Conservation (phyloP, 53 echinoderm and acorn worm species). For the Antedon mediterranea region DNA sequence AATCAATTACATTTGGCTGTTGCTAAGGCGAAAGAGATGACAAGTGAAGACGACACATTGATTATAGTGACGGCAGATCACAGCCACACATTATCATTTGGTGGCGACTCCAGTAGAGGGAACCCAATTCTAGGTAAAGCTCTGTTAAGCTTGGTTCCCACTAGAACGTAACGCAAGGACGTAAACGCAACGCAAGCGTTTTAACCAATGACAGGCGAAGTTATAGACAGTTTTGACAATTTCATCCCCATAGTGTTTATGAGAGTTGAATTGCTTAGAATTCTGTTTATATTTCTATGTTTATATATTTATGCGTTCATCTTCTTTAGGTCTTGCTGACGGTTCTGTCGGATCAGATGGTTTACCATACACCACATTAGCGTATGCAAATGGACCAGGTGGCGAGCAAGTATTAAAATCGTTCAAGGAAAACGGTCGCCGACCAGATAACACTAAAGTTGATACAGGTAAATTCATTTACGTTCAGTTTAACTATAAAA, state of each 20-base stretch:
- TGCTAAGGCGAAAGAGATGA: constrained; percentile 32
- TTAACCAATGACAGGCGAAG: too few species aligned
- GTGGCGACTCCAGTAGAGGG: constrained; percentile 29
- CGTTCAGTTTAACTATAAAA: background rate
- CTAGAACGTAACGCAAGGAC: too few species aligned
- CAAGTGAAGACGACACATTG: constrained; percentile 29
- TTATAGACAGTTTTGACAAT: too few species aligned
- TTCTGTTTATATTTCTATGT: too few species aligned
- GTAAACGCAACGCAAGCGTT: too few species aligned
- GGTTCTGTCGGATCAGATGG: background rate
- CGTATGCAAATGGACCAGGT: constrained; percentile 24
- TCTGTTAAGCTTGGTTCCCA: too few species aligned
- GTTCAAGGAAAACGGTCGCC: background rate
- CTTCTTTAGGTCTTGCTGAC: background rate
- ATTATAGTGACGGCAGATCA: constrained; percentile 59
- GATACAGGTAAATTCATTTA: constrained; percentile 6
- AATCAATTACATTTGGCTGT: constrained; percentile 37
- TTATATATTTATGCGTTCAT: too few species aligned
- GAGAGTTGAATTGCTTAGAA: too few species aligned
- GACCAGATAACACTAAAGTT: constrained; percentile 8
- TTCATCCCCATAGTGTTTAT: too few species aligned
- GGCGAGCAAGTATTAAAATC: background rate
- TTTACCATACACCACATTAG: constrained; percentile 20
- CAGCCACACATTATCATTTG: constrained; percentile 30
- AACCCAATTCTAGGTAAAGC: constrained; percentile 52